These are phyloP conservation scores for Gorsachius magnificus DNA, from an alignment of 2,797 vertebrate genomes.

Conservation along the genomic window DNA sequence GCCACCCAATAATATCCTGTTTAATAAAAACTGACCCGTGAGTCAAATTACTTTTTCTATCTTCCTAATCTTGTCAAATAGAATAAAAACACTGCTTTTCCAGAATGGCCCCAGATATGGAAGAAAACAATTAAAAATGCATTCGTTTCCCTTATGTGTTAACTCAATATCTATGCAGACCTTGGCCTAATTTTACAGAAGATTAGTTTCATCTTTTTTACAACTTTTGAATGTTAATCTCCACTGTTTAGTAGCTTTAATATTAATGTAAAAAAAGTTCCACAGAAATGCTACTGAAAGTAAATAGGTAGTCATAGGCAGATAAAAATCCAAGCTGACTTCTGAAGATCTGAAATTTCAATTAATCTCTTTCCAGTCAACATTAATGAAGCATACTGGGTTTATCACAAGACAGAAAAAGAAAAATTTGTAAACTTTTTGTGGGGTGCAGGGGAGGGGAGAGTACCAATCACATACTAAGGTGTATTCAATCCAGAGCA, in stretches of 20 bases:
- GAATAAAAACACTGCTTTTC: not conserved
- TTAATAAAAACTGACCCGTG: not conserved
- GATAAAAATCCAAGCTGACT: not conserved
- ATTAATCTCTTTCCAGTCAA: not conserved
- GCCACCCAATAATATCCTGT: not conserved
- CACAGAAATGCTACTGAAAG: not conserved
- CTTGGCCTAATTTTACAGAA: slow-evolving; percentile 68
- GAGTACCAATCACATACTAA: not conserved
- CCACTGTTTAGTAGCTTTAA: slow-evolving; percentile 24
- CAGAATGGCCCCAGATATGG: not conserved
- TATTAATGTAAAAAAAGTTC: slow-evolving; percentile 44
- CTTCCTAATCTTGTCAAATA: not conserved
- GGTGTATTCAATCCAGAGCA: not conserved
- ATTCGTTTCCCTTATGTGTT: slow-evolving; percentile 22
- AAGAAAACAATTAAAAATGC: slow-evolving; percentile 50
- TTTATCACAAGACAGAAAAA: not conserved
- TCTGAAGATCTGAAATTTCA: not conserved
- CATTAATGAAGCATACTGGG: not conserved
- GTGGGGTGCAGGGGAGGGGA: rapidly evolving
- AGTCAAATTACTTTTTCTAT: not conserved
- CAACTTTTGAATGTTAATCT: slow-evolving; percentile 35
- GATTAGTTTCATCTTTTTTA: slow-evolving; percentile 56
- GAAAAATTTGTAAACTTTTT: not conserved
- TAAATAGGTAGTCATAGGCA: not conserved
- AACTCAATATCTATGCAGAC: slow-evolving; percentile 47